Conservation (phyloP, 2,113 vertebrate species). For the Mobula birostris region DNA sequence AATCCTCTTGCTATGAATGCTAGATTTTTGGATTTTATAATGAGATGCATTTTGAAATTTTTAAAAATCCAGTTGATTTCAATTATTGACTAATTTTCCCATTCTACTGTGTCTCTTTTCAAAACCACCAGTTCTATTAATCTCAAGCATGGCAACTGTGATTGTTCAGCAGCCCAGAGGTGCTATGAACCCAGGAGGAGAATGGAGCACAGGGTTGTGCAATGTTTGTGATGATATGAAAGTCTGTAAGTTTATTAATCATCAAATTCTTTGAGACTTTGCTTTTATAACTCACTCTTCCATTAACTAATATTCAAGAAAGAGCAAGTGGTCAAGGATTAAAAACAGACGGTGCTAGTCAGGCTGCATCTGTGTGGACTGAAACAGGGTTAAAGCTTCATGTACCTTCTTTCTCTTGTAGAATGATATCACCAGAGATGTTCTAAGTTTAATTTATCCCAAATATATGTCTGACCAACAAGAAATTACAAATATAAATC, state of each 20-base stretch:
- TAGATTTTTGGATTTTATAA: neutral
- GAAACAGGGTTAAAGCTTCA: neutral
- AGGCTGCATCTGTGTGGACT: neutral
- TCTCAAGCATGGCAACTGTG: neutral
- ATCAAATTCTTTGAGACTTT: neutral
- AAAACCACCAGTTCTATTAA: neutral
- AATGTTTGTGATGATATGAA: neutral
- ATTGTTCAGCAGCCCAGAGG: neutral
- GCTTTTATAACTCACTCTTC: neutral
- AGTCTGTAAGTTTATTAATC: neutral
- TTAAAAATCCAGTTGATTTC: neutral
- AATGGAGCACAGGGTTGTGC: neutral
- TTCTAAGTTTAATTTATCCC: neutral
- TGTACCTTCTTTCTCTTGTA: neutral
- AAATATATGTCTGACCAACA: neutral
- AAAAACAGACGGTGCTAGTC: neutral
- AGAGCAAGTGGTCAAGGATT: neutral
- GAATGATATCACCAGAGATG: neutral
- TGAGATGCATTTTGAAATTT: neutral
- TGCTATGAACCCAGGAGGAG: neutral
- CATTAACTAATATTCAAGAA: neutral
- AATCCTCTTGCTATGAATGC: too few relatives aligned
- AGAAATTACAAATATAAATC: neutral
- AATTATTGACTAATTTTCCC: neutral
- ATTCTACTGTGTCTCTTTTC: neutral